phyloP scores from a whole-genome alignment of 2,888 invertebrate genomes.

The Stegophylla sp. region DNA sequence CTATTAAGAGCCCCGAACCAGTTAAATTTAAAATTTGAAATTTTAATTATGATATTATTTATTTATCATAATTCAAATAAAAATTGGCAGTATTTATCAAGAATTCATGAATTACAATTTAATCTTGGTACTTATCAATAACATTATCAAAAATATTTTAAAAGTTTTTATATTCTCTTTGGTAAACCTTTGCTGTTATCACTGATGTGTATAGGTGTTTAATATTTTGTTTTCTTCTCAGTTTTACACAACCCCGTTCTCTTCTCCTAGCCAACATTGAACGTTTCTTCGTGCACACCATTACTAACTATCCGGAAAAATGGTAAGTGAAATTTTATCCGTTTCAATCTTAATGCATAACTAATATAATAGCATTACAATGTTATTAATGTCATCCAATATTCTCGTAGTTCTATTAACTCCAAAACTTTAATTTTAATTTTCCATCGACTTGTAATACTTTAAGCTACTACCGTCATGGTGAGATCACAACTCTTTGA shows the following conservation, averaged over 20 bases:
- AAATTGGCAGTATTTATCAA: too few relatives aligned
- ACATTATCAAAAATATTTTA: too few relatives aligned
- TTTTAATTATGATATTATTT: neutral
- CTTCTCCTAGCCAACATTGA: too few relatives aligned
- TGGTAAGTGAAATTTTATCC: conserved; percentile 50
- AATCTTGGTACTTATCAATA: neutral
- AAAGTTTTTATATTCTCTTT: conserved; percentile 3
- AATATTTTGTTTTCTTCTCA: conserved; percentile 28
- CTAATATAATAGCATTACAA: neutral
- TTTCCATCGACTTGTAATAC: neutral
- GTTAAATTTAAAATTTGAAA: too few relatives aligned
- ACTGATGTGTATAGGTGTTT: neutral
- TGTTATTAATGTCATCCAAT: neutral
- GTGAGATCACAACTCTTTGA: neutral
- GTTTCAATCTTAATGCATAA: conserved; percentile 2
- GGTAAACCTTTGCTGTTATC: conserved; percentile 23
- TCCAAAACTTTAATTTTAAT: neutral
- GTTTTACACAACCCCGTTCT: neutral
- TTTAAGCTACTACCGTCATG: neutral
- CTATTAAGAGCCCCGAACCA: neutral
- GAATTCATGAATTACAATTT: too few relatives aligned
- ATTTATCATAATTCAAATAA: too few relatives aligned
- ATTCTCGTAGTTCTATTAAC: neutral
- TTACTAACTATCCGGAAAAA: conserved; percentile 12
- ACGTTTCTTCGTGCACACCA: neutral